Evolutionary conservation across 2,797 vertebrate genomes (phyloP), one percentile per base, ranked within the genome.

Genomic region (Rhynchonycteris naso): DNA sequence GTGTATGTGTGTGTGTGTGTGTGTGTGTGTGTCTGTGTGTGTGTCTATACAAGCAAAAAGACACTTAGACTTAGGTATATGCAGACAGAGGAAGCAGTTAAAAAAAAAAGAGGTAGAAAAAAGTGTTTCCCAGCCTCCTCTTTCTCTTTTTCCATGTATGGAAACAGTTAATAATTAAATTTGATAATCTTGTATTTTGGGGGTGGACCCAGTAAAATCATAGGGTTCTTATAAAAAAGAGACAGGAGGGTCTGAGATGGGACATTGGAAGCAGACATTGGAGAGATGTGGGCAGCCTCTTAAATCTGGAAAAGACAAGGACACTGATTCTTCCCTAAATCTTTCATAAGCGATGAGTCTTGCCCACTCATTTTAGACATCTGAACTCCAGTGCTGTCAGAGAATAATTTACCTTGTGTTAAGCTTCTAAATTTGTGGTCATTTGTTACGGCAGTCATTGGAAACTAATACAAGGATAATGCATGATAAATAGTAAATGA

Each of bases 241-340:
- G n/a, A 14, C 0, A 19, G 4, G 35, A 79, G 8, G n/a, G 0
- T 71, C 52, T n/a, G 30, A 79, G 16, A 52, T 28, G 63, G 71
- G 47, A 52, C 2, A 1, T 28, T 13, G 18, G 24, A 75, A 35
- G 30, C 1, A 18, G 22, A 35, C 30, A 28, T 12, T 26, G 8
- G 21, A 38, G 4, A 30, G 18, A 15, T 56, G 1, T 72, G 11
- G 54, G 30, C 33, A 56, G 13, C 26, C 18, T 28, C 43, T 35
- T 13, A 22, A 66, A 66, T 4, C n/a, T 72, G 15, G 58, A 56
- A 43, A 50, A 79, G 7, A n/a, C 2, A 54, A 10, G 11, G 18
- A 35, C 12, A 4, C 5, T 0, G 8, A 1, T 35, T 84, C 5
- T 65, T 58, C 2, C 38, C 1, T 33, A 68, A 74, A 58, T 0